Evolutionary conservation across 2,888 invertebrate species (phyloP), one percentile per base, ranked within the genome.

Genomic region (Callinectes sapidus): DNA sequence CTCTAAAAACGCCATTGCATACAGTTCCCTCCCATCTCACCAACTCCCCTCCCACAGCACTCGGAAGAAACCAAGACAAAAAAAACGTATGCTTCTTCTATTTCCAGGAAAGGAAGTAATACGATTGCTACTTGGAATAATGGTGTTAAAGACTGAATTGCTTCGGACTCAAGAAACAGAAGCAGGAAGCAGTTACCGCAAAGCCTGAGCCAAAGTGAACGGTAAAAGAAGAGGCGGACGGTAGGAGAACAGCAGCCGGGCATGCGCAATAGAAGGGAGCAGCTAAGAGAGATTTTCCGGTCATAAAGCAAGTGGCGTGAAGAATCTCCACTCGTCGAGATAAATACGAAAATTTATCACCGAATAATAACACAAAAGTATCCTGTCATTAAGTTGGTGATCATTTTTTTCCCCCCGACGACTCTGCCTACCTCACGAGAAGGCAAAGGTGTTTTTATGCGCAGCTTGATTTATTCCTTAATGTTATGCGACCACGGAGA

Each of bases 361-460:
- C 35, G 35, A 81, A 81, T 81, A 81, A 81, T 81, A 81, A 81
- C 81, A 81, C 81, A 81, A 81, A 81, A 81, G 35, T 81, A 81
- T 14, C 35, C 81, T 35, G 35, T 81, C 35, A 81, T 81, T 81
- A 81, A 32, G 81, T 35, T 32, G 35, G 16, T 81, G 81, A 81
- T 81, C 77, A 32, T 35, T 32, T 81, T 81, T 81, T 35, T 13
- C 5, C 39, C 2, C 10, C 3, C n/a, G 81, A 35, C 5, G n/a
- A 35, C n/a, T 35, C 35, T 35, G 32, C 81, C 81, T 35, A 35
- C 81, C 81, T 81, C 81, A 81, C 16, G 13, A 14, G 81, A 32
- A 81, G 81, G 35, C 8, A 81, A 81, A 16, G 81, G 14, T 81
- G 35, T 81, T 18, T 81, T 81, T 81, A 81, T 81, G 81, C 13